Base-by-base conservation (phyloP, 2,888 invertebrate genomes). In the Parnassius apollo region DNA sequence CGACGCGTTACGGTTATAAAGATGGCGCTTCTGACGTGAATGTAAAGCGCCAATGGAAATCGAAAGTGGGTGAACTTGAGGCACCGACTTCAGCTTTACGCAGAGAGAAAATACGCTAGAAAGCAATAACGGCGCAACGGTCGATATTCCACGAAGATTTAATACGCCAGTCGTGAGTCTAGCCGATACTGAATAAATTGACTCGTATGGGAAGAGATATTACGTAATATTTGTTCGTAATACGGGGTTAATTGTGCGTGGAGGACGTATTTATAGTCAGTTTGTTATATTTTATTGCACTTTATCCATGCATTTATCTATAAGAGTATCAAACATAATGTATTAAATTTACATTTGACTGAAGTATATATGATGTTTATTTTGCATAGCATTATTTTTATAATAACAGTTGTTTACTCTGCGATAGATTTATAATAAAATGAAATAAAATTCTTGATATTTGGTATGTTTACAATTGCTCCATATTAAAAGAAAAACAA, bases 1-100 rank as follows among this genome's bases (percentile, higher is more conserved):
- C 42, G 42, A 77, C 65, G 67, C 82, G 82, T 83, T 81, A 81
- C 70, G 62, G 59, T 52, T 76, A 73, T 81, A 65, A 65, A 53
- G 62, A 79, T 71, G 62, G 60, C 63, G 50, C 45, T 54, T 78
- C 78, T 79, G 83, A 76, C 72, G 63, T 64, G 81, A 75, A 78
- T 72, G 63, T 67, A 68, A 75, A 82, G 72, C 61, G 66, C 66
- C 60, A 62, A 55, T 69, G 66, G 72, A 78, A 80, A 81, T 75
- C 71, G 79, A 81, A 83, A 77, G 78, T 75, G 70, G 49, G 13
- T 49, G 13, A 8, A n/a, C 13, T 12, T 13, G 13, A 49, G 9
- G 9, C 12, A 42, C 42, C 42, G 11, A 11, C 13, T 54, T 45
- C n/a, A 25, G 42, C 42, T 50, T 48, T 22, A 44, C 44, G 54